phyloP scores from a whole-genome alignment of 2,113 vertebrate genomes.

The Laticauda laticaudata region DNA sequence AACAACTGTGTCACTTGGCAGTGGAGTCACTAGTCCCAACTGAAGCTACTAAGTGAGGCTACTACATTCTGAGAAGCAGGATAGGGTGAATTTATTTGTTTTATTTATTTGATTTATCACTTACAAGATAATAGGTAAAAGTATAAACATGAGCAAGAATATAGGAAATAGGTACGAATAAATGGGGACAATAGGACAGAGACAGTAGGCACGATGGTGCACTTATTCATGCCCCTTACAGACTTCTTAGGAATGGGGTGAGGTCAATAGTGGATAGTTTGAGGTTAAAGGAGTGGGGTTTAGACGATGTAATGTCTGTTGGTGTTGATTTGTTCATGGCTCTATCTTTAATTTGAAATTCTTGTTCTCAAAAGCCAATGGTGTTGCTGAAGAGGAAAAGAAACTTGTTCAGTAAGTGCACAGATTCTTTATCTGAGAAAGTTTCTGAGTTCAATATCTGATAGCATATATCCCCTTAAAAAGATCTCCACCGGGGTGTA shows the following conservation, averaged over 20 bases:
- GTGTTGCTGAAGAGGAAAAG: background rate
- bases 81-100: background rate
- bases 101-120: too few species aligned
- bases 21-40: background rate
- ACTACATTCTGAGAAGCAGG: background rate
- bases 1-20: background rate
- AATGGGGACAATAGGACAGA: too few species aligned
- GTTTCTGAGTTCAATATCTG: background rate
- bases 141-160: too few species aligned
- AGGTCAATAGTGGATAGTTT: too few species aligned
- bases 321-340: background rate
- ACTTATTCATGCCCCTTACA: too few species aligned
- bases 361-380: background rate
- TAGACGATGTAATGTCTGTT: background rate
- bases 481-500: background rate
- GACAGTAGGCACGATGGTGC: too few species aligned
- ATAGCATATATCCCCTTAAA: background rate
- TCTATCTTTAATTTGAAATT: background rate
- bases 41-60: background rate
- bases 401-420: background rate
- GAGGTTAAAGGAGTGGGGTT: too few species aligned
- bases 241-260: too few species aligned
- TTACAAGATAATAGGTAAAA: too few species aligned
- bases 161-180: too few species aligned
- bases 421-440: background rate